Evolutionary conservation across 2,888 invertebrate species (phyloP), one percentile per base, ranked within the genome.

Genomic region (Cheilosia soror): DNA sequence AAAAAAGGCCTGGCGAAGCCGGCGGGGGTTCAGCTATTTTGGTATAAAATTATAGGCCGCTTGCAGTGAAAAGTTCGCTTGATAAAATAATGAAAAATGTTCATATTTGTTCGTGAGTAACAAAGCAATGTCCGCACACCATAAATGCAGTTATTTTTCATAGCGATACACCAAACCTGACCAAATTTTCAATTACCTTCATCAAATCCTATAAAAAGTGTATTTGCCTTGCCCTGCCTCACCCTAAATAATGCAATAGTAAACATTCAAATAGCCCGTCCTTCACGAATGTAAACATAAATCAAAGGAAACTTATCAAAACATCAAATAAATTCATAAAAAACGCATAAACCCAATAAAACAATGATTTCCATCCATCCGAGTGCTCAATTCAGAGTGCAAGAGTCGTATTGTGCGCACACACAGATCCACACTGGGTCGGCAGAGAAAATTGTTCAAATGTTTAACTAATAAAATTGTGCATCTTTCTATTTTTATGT

Each of bases 401-500:
- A 60, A 27, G n/a, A 47, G 47, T 47, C 47, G 5, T n/a, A n/a
- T 6, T 20, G 37, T 42, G 25, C 60, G 37, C 51, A 51, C 33
- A 27, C 29, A 37, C 31, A 53, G n/a, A 6, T 40, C 65, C 15
- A 27, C 5, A n/a, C 13, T 37, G 11, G 27, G 29, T 5, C 29
- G 2, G 29, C 44, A 5, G 20, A 1, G 20, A 47, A 47, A 15
- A 15, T 47, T 57, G 40, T 40, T 71, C 49, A 69, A 73, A 63
- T 78, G 53, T 83, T 79, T 83, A 73, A 65, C 44, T 57, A 79
- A 79, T 78, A 79, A 79, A 83, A 79, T 40, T 73, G 68, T 75
- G 79, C 84, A 69, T 84, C 65, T 79, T 68, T 80, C 47, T 71
- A 65, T 69, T 84, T 84, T 65, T 79, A 79, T 84, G 65, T 69